Base-by-base conservation (phyloP, 2,113 vertebrate species). In the Synchiropus splendidus region DNA sequence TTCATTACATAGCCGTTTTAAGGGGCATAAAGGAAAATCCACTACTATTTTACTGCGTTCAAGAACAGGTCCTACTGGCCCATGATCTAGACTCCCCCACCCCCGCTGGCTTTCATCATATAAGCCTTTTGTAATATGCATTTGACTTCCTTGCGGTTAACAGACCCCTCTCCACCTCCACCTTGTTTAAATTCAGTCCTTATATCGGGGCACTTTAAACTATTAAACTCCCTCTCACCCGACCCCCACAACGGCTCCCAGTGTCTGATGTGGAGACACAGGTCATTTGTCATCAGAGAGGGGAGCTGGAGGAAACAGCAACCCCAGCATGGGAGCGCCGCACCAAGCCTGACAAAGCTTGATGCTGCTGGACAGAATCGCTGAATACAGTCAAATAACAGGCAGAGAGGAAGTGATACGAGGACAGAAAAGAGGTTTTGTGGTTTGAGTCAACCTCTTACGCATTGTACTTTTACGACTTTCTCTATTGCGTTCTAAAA, bases 261-360 rank as follows among this genome's bases (percentile, higher is more conserved):
- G 55, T 63, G 78, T 77, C 77, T 69, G 70, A 76, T 79, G 59
- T 42, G n/a, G 53, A 75, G 64, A 82, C 70, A 67, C 67, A 58
- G 78, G 75, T 80, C 77, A 75, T 80, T 82, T 73, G 72, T 82
- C 80, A 79, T 82, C 64, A 77, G 57, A 61, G 67, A 69, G 61
- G 54, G 57, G 58, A 51, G 61, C 48, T 52, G 16, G 40, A 52
- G 66, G 70, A 78, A 78, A 76, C 72, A 53, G 69, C 67, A 47
- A 54, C 39, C 58, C 73, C 69, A 74, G 75, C 65, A 69, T 45
- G 59, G 41, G 57, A 48, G 48, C 62, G 32, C 48, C 57, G 45
- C 60, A 43, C 45, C 33, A 64, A 37, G 63, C 62, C 35, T 64
- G 69, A 62, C 64, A 64, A 70, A 64, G 61, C 48, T 53, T 52